Conservation (phyloP, 2,797 vertebrate genomes). For the Sylvilagus floridanus region DNA sequence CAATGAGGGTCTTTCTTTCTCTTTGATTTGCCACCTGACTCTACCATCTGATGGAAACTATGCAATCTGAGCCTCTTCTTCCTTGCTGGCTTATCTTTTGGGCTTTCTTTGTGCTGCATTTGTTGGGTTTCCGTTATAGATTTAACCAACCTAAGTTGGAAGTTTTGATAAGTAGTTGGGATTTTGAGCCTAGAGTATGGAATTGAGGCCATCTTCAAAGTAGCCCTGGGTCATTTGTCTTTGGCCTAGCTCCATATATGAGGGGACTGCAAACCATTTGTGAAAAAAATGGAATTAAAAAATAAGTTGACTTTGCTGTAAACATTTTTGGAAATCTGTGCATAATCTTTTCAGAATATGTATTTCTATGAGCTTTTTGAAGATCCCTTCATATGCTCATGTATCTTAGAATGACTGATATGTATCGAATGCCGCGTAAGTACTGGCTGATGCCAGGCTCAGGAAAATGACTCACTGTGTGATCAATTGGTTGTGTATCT, state of each 20-base stretch:
- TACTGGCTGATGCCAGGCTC: not conserved
- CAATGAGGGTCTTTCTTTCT: not conserved
- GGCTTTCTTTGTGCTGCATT: not conserved
- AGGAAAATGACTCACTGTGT: not conserved
- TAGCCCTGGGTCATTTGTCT: not conserved
- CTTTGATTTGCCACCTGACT: not conserved
- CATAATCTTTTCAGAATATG: no score
- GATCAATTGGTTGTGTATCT: not conserved
- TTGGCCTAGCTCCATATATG: not conserved
- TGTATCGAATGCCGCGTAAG: not conserved
- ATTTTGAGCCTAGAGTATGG: not conserved
- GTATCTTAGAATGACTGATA: not conserved
- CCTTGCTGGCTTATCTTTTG: not conserved
- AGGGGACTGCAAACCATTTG: no score
- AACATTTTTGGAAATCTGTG: no score
- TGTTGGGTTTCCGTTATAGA: not conserved
- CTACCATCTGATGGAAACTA: not conserved
- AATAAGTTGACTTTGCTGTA: no score
- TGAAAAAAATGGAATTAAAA: no score
- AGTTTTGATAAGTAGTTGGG: not conserved
- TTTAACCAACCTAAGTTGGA: not conserved
- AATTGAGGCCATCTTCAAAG: not conserved
- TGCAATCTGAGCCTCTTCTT: not conserved
- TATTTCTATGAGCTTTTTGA: no score
- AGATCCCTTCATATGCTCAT: no score